Evolutionary conservation across 2,113 vertebrate species (phyloP).

Genomic region (Pseudorhombus dupliciocellatus): DNA sequence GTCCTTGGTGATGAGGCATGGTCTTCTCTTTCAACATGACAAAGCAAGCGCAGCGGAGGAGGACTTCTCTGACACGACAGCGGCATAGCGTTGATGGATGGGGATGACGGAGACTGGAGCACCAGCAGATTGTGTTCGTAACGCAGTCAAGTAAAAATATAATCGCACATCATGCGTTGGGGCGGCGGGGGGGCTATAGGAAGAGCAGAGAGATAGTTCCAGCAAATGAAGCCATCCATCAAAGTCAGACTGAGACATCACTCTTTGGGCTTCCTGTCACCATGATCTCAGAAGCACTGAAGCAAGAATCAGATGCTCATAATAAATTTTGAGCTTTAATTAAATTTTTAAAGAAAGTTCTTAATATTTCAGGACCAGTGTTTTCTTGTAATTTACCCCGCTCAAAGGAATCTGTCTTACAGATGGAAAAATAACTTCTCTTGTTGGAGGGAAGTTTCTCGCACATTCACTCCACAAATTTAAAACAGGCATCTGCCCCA

Average conservation of each 20-base stretch:
- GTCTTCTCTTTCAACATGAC: conserved; percentile 2
- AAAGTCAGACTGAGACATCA: conserved; percentile 23
- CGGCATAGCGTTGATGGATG: conserved; percentile 29
- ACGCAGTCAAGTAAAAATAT: conserved; percentile 18
- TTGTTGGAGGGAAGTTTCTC: no score
- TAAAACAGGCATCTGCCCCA: no score
- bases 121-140: conserved; percentile 10
- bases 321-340: no score
- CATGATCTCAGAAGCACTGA: background rate
- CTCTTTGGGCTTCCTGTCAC: background rate
- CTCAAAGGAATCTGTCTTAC: no score
- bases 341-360: background rate
- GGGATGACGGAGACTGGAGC: background rate
- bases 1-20: background rate
- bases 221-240: conserved; percentile 37
- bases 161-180: background rate
- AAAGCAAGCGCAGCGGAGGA: background rate
- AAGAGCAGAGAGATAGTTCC: conserved; percentile 26
- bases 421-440: no score
- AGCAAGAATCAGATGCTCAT: background rate
- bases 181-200: background rate
- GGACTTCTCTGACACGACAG: conserved; percentile 7
- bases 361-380: background rate
- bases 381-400: background rate
- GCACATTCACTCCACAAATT: no score